A percentile compares a stretch with the other conserved stretches of the same genome.
Conservation (phyloP, 2,113 vertebrate species). For the Nothocercus julius region DNA sequence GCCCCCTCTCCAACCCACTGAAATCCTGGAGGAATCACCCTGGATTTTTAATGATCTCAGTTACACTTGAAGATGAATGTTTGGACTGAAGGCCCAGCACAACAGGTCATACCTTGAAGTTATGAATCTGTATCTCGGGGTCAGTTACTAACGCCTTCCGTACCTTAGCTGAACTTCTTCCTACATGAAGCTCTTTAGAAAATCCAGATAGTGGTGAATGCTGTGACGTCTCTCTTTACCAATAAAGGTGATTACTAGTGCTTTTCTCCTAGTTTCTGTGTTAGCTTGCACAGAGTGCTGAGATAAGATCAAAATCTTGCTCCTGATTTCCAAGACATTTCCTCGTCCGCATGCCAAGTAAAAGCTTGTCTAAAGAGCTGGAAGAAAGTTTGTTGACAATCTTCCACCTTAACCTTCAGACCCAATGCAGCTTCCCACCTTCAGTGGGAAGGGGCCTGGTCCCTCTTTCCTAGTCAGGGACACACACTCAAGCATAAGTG, state of each 20-base stretch:
- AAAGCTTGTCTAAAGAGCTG: neutral
- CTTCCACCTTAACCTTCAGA: neutral
- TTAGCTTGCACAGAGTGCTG: neutral
- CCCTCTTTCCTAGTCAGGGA: neutral
- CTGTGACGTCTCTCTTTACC: neutral
- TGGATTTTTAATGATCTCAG: neutral
- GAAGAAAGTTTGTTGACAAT: neutral
- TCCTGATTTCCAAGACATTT: conserved; percentile 1
- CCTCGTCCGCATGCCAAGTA: neutral
- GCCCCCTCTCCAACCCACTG: neutral
- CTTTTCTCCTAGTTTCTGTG: neutral
- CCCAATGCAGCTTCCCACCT: neutral
- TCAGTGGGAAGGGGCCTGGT: neutral
- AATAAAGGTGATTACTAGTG: neutral
- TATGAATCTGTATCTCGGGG: neutral
- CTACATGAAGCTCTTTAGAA: neutral
- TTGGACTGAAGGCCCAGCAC: neutral
- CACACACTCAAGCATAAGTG: neutral
- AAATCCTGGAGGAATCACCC: neutral
- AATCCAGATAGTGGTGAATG: neutral
- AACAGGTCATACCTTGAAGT: neutral
- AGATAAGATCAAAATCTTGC: conserved; percentile 5
- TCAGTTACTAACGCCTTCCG: neutral
- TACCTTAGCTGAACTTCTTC: neutral
- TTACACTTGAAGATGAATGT: neutral